phyloP scores from a whole-genome alignment of 2,888 invertebrate species.

The Phania funesta region DNA sequence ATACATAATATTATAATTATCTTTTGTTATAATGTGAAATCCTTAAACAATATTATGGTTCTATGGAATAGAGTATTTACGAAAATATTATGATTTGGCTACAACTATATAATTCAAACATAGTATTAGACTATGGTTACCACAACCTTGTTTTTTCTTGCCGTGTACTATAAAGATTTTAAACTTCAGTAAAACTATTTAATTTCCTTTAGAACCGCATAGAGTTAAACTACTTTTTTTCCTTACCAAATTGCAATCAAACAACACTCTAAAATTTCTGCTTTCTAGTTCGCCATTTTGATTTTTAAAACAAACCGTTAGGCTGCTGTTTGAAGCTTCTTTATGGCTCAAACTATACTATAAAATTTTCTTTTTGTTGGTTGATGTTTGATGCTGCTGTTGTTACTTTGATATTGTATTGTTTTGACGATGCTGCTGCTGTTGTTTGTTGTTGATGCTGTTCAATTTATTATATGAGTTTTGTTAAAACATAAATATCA shows the following conservation, averaged over 20 bases:
- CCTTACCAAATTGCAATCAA: neutral
- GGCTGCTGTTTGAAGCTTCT: constrained; percentile 59
- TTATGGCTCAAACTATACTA: constrained; percentile 19
- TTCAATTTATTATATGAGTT: constrained; percentile 60
- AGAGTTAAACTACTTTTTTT: no score
- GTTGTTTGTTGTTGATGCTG: constrained; percentile 19
- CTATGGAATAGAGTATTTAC: no score
- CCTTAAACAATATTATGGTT: no score
- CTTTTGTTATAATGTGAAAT: no score
- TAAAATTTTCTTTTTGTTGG: neutral
- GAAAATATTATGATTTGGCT: no score
- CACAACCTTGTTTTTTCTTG: no score
- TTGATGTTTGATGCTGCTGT: constrained; percentile 11
- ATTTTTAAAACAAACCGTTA: constrained; percentile 60
- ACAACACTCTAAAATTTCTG: neutral
- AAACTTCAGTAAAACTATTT: no score
- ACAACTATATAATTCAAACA: no score
- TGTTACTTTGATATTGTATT: constrained; percentile 32
- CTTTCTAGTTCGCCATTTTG: constrained; percentile 17
- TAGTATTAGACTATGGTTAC: no score
- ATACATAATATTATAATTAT: no score
- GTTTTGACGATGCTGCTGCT: constrained; percentile 30
- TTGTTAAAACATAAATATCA: constrained; percentile 62
- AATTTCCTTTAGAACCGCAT: no score
- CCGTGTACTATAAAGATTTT: no score